Base-by-base conservation (phyloP, 35 echinoderm and acorn worm species). In the Amphiura filiformis region DNA sequence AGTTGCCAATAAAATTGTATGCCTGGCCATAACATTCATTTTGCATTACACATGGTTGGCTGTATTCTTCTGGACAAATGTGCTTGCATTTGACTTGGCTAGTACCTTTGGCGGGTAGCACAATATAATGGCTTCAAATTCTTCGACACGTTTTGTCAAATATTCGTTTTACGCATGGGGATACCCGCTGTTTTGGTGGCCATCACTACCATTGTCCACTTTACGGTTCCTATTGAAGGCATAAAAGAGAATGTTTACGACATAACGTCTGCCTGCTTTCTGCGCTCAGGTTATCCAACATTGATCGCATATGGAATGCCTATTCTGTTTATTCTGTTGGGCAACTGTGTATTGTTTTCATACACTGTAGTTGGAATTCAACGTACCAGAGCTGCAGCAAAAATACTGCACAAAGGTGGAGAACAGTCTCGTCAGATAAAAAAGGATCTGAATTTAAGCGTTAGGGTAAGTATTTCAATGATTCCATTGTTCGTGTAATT, bases 31-130 rank as follows among this genome's bases (percentile, higher is more conserved):
- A 52, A 82, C 89, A 0, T 34, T 84, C 14, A 30, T 85, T 15
- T 34, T 84, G 39, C 82, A 85, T 38, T 91, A 79, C 49, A 32
- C 76, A n/a, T 91, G 89, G 89, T 34, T 85, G 3, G 64, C 76
- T 12, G 77, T 77, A 0, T 91, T 91, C 37, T 44, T 35, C 33
- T 91, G 89, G 89, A 91, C 77, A 44, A 91, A 91, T 76, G 89
- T 91, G 41, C 39, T 91, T 20, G 65, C 89, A 0, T 91, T 84
- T 39, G 89, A 91, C n/a, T 61, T 91, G n/a, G 44, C 65, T 28
- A 14, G 82, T 7, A 84, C 82, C 1, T 91, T 91, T n/a, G 77
- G 38, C 13, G 65, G 61, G 7, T 3, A 70, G 2, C 1, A 2
- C 3, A 15, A 23, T 3, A 70, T 2, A 70, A 70, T 18, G 4